Conservation (phyloP, 2,113 vertebrate genomes). For the Morone chrysops region DNA sequence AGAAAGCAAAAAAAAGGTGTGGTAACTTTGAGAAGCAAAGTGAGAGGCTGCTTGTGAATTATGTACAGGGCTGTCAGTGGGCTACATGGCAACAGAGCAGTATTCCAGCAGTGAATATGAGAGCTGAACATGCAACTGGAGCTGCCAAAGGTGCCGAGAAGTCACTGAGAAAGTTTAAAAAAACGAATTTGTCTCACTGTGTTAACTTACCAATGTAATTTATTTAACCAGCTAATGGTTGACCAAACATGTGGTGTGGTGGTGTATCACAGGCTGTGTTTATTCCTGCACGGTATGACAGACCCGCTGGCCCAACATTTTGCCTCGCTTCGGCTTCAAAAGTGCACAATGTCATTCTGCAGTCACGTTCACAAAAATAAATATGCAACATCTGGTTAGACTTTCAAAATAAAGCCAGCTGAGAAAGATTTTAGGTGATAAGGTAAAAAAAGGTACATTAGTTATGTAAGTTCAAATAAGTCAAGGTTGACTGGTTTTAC, state of each 20-base stretch:
- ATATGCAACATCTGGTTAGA: too few species aligned
- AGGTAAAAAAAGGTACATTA: too few species aligned
- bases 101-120: neutral
- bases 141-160: neutral
- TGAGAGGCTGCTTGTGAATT: conserved; percentile 38
- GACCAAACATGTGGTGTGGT: neutral
- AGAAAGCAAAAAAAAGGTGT: conserved; percentile 28
- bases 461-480: too few species aligned
- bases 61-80: conserved; percentile 28
- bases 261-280: neutral
- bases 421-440: neutral
- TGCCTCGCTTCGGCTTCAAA: too few species aligned
- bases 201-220: neutral
- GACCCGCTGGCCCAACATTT: too few species aligned
- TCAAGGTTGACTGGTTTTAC: too few species aligned
- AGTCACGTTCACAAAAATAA: too few species aligned
- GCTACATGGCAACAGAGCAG: neutral
- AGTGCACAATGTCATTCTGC: too few species aligned
- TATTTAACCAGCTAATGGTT: neutral
- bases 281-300: too few species aligned
- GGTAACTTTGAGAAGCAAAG: conserved; percentile 21
- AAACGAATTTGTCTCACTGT: neutral
- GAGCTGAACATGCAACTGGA: neutral
- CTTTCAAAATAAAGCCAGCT: too few species aligned
- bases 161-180: neutral